Base-by-base conservation (phyloP, 2,113 vertebrate species). In the Verasper variegatus region DNA sequence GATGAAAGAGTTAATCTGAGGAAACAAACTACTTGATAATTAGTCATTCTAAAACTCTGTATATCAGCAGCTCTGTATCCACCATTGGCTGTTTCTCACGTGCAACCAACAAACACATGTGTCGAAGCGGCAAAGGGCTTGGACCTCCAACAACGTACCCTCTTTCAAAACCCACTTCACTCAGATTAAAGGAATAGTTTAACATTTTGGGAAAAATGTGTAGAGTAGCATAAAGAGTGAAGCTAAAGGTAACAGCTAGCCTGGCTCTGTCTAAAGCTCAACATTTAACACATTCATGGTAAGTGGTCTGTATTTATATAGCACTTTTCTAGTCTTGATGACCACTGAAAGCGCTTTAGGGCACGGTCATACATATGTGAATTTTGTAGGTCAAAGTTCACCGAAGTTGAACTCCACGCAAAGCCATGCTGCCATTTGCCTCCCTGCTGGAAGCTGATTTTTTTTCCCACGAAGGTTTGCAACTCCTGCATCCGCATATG, bases 71-170 rank as follows among this genome's bases (percentile, higher is more conserved):
- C 82, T 89, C 62, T 7, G n/a, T 26, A 35, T 59, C 49, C 40
- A 14, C 21, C 51, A 21, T 4, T 23, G 5, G 81, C 76, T 62
- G 78, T 66, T 85, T 64, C 71, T 68, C 76, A 88, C 84, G 51
- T 69, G 80, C 82, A 45, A 20, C 49, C 20, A 49, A 78, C 59
- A 51, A 40, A 74, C 14, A 67, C 70, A 76, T 63, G 68, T 74
- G 78, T 84, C 57, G 77, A 70, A 49, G 62, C 82, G 78, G 88
- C 84, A 84, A 88, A 90, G 86, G 90, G 81, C 82, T 83, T 76
- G 58, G 64, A 47, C 42, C 20, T 71, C 72, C 0, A 42, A 9
- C 20, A 70, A 72, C 67, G 31, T 1, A 68, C 64, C 55, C 24
- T 10, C 3, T 2, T 18, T 37, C 3, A 18, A 20, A 13, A 26